These are phyloP conservation scores for Heterohyrax brucei DNA, from an alignment of 2,797 vertebrate genomes.

Conservation along the genomic window DNA sequence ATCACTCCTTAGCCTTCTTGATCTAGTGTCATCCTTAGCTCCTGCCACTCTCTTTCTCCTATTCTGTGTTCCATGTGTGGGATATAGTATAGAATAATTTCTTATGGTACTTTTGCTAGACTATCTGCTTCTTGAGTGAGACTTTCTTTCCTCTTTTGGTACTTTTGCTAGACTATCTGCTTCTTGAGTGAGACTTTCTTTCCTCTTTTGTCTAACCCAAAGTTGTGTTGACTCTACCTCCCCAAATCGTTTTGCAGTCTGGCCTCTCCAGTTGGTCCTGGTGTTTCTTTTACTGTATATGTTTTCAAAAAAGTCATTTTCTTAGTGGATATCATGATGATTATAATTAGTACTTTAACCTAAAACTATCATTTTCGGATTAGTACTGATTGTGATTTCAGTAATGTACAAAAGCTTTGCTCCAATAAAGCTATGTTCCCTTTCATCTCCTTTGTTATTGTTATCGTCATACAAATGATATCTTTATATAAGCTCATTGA, in stretches of 20 bases:
- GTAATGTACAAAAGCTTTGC: not conserved
- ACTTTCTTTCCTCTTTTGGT: conserved; percentile 17
- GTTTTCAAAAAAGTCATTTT: conserved; percentile 25
- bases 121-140: not conserved
- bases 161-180: not conserved
- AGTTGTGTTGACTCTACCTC: not conserved
- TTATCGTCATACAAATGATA: not conserved
- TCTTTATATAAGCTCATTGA: not conserved
- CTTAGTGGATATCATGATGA: not conserved
- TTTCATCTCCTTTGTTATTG: not conserved
- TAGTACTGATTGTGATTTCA: conserved; percentile 30
- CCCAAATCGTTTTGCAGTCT: not conserved
- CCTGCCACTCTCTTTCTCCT: not conserved
- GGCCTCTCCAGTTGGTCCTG: not conserved
- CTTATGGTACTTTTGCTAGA: conserved; percentile 17
- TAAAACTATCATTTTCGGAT: conserved; percentile 33
- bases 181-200: not conserved
- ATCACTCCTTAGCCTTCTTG: not conserved
- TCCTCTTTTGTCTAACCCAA: conserved; percentile 33
- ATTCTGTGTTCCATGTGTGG: not conserved
- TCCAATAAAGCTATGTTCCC: not conserved
- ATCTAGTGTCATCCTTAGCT: not conserved
- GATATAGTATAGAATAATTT: not conserved
- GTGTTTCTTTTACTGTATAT: not conserved
- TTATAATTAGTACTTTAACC: not conserved